A percentile compares a stretch with the other conserved stretches of the same genome.
These are phyloP conservation scores for Nymphalis io DNA, from an alignment of 1,140 invertebrate genomes.

Conservation along the genomic window DNA sequence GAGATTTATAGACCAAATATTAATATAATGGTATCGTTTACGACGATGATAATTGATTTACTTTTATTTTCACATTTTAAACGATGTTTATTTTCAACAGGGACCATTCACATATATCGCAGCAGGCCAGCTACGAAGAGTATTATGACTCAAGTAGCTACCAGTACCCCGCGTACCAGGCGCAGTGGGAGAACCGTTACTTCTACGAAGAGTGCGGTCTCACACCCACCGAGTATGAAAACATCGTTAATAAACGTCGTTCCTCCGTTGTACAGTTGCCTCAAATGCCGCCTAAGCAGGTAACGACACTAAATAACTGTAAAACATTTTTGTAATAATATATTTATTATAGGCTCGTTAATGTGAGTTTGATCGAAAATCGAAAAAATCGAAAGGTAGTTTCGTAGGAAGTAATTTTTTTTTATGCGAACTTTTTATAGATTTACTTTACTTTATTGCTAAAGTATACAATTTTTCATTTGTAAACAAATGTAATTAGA, in stretches of 20 bases:
- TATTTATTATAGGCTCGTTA: too few species aligned
- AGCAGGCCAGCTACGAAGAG: slow-evolving; percentile 80
- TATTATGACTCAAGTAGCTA: slow-evolving; percentile 81
- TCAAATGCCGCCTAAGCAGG: slow-evolving; percentile 75
- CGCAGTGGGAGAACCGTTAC: slow-evolving; percentile 85
- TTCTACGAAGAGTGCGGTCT: slow-evolving; percentile 69
- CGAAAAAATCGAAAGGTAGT: too few species aligned
- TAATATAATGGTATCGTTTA: too few species aligned
- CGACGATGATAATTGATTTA: too few species aligned
- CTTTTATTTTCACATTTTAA: slow-evolving; percentile 12
- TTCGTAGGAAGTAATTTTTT: too few species aligned
- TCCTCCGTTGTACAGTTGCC: slow-evolving; percentile 79
- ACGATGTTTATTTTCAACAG: slow-evolving; percentile 48
- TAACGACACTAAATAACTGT: not conserved
- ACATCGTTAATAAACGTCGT: slow-evolving; percentile 74
- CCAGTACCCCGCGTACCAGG: slow-evolving; percentile 82
- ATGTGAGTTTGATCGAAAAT: too few species aligned
- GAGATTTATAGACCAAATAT: too few species aligned
- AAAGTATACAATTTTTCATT: too few species aligned
- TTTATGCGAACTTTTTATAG: too few species aligned
- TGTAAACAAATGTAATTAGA: too few species aligned
- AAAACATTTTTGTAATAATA: too few species aligned
- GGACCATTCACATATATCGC: slow-evolving; percentile 75
- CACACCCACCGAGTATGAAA: slow-evolving; percentile 71
- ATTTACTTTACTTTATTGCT: too few species aligned